Evolutionary conservation across 2,113 vertebrate genomes (phyloP).

Genomic region (Pseudorectes ferrugineus): DNA sequence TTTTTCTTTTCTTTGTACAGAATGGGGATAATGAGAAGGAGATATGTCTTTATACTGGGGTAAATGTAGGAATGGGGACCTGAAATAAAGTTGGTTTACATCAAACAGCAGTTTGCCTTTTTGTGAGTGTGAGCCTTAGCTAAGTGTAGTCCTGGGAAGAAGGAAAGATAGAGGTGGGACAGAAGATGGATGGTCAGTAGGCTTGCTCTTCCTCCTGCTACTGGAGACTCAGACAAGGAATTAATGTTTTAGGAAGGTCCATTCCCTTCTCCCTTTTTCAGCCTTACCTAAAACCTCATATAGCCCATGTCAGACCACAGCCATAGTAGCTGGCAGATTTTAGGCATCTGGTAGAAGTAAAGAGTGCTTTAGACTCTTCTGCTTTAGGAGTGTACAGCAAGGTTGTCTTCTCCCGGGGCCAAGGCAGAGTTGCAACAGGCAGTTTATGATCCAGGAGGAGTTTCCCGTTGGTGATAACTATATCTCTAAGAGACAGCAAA

Average conservation of each 20-base stretch:
- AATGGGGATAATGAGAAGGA: not conserved
- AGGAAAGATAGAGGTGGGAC: not conserved
- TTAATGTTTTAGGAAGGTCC: not conserved
- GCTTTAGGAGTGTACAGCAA: not conserved
- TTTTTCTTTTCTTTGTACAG: not conserved
- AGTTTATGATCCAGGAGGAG: not conserved
- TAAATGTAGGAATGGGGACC: not conserved
- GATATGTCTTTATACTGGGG: not conserved
- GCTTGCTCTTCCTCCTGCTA: not conserved
- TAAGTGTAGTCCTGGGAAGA: not conserved
- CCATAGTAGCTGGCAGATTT: not conserved
- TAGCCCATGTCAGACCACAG: not conserved
- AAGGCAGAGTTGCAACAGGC: not conserved
- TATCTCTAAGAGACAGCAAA: not conserved
- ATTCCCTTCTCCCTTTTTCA: not conserved
- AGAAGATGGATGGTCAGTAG: not conserved
- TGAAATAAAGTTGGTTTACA: not conserved
- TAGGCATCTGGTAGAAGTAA: not conserved
- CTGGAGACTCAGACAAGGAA: not conserved
- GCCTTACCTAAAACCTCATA: not conserved
- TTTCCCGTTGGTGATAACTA: not conserved
- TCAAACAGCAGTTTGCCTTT: not conserved
- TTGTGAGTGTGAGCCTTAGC: not conserved
- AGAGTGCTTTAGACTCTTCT: not conserved
- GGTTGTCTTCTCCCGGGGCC: not conserved